Percentiles rank a stretch among this genome's conserved stretches.
These are phyloP conservation scores for Myioborus miniatus DNA, from an alignment of 2,797 vertebrate species.

Conservation along the genomic window DNA sequence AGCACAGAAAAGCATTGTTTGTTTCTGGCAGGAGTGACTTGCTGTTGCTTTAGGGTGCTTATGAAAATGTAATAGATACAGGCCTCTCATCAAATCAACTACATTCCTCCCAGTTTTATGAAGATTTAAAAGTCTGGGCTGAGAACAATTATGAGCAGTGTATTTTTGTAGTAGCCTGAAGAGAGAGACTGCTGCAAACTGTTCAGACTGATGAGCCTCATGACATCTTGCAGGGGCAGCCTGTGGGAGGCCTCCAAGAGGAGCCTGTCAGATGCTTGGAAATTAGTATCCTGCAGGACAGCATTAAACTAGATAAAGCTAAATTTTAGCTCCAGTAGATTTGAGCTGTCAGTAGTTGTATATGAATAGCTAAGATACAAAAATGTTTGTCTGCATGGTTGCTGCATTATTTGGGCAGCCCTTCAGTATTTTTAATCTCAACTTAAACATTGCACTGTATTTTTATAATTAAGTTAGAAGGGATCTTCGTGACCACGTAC, in stretches of 20 bases:
- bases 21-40: neutral
- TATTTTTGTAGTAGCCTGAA: neutral
- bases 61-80: neutral
- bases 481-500: accelerated
- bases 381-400: neutral
- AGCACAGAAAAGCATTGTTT: neutral
- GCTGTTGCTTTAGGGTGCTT: neutral
- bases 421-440: neutral
- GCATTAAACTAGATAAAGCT: neutral
- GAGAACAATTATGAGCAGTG: neutral
- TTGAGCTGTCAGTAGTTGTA: neutral
- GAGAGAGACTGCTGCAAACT: neutral
- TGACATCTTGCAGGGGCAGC: neutral
- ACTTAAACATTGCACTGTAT: neutral
- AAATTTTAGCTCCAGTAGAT: neutral
- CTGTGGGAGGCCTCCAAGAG: neutral
- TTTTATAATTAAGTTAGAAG: neutral
- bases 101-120: neutral
- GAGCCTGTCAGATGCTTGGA: neutral
- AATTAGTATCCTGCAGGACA: neutral
- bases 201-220: neutral
- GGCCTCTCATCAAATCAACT: neutral
- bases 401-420: neutral
- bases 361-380: neutral
- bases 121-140: neutral